Percentiles rank a stretch among this genome's conserved stretches.
Conservation (phyloP, 2,113 vertebrate genomes). For the Otus sunia region DNA sequence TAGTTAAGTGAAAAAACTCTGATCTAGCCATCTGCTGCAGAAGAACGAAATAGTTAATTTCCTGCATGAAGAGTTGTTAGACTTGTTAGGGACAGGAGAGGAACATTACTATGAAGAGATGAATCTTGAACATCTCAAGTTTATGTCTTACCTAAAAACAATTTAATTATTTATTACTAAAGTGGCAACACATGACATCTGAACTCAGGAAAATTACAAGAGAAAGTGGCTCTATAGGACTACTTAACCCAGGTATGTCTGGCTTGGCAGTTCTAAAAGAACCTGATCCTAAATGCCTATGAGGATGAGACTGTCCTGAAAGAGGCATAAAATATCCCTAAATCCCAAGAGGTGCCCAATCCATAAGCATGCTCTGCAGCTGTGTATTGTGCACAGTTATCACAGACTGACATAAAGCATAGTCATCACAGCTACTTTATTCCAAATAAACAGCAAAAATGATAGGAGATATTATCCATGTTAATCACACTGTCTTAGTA, state of each 20-base stretch:
- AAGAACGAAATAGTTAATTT: neutral
- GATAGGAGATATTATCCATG: neutral
- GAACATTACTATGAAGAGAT: neutral
- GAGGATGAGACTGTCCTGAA: neutral
- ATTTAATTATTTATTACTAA: neutral
- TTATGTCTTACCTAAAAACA: neutral
- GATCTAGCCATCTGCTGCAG: neutral
- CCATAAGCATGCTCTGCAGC: neutral
- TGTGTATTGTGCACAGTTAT: rapidly evolving
- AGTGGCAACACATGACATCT: neutral
- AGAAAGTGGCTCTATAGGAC: neutral
- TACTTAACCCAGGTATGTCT: neutral
- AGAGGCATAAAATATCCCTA: neutral
- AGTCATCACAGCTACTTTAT: neutral
- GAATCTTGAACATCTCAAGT: neutral
- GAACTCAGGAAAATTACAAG: neutral
- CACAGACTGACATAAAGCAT: neutral
- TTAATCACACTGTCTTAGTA: neutral
- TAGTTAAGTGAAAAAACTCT: neutral
- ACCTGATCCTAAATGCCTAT: neutral
- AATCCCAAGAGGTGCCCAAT: neutral
- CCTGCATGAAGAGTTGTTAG: neutral
- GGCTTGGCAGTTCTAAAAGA: neutral
- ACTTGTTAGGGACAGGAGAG: neutral
- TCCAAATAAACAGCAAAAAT: neutral